Conservation (phyloP, 2,797 vertebrate species). For the Ctenochaetus hawaiiensis region DNA sequence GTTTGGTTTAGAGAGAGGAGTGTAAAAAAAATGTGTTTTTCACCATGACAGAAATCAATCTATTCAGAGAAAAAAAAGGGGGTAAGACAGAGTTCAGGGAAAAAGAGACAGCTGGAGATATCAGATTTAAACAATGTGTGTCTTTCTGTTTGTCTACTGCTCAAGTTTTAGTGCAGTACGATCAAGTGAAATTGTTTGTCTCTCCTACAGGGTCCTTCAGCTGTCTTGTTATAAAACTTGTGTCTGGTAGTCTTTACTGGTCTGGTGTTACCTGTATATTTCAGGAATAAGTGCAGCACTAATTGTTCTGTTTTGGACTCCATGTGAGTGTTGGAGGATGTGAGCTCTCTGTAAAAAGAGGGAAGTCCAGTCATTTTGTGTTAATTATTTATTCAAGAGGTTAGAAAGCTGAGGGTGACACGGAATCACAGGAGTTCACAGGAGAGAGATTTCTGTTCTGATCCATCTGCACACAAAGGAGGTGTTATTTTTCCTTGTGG, state of each 20-base stretch:
- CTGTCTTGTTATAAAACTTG: conserved; percentile 26
- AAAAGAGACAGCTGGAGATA: conserved; percentile 41
- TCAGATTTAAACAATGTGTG: conserved; percentile 16
- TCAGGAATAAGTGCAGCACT: background rate
- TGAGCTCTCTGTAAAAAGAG: background rate
- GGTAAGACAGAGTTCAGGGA: conserved; percentile 17
- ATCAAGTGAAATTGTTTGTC: conserved; percentile 35
- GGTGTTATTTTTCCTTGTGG: conserved; percentile 30
- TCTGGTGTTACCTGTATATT: background rate
- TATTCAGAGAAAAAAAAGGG: conserved; percentile 58
- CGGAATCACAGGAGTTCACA: conserved; percentile 27
- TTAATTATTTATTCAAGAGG: conserved; percentile 57
- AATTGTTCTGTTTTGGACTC: conserved; percentile 13
- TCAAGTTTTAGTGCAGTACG: conserved; percentile 51
- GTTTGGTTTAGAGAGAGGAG: conserved; percentile 56
- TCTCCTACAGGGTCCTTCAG: conserved; percentile 21
- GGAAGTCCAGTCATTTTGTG: conserved; percentile 24
- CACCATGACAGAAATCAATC: conserved; percentile 80
- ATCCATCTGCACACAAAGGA: conserved; percentile 17
- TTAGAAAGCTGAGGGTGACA: conserved; percentile 38
- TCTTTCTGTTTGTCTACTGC: conserved; percentile 2
- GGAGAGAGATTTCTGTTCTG: conserved; percentile 41
- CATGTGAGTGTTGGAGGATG: background rate
- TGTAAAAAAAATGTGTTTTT: conserved; percentile 54
- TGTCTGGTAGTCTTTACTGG: background rate